Evolutionary conservation across 2,888 invertebrate genomes (phyloP), one percentile per base, ranked within the genome.

Genomic region (Plemyria rubiginata): DNA sequence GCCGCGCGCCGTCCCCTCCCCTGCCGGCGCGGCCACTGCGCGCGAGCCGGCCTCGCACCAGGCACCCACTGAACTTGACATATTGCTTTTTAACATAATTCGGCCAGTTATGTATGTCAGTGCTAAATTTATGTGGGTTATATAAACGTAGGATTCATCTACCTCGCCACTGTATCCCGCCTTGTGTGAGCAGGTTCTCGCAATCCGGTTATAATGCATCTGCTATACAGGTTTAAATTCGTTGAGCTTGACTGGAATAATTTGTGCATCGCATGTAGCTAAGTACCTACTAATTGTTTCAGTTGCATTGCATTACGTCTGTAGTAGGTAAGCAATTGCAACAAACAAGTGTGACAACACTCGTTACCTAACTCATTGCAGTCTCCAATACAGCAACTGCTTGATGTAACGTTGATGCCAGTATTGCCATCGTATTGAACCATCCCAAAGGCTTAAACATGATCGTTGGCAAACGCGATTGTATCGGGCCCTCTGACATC

Each of bases 31-130:
- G 22, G 22, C 62, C 8, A 11, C 80, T 84, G 81, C 81, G 78
- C 82, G 84, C 85, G 81, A 83, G 79, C 77, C 84, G 84, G 79
- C 84, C 85, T 83, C 87, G 86, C 82, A 82, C 82, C 81, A 81
- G 81, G 86, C 82, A 82, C 82, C 81, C 81, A 81, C 86, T 88
- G 89, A 90, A 90, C 90, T 90, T 91, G 90, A 91, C 89, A 88
- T 84, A 85, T 87, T 84, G 81, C 78, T 82, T 86, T 82, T 84
- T 83, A 78, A 84, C 78, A 82, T 83, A 87, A 79, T 81, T 84
- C 82, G 78, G 79, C 80, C 79, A 78, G 80, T 77, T 78, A 81
- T 80, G 81, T 77, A 80, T 82, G 85, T 79, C 84, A 80, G 73
- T 77, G 76, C 62, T 73, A 45, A 45, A 70, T 69, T 41, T 59